Base-by-base conservation (phyloP, 2,888 invertebrate species). In the Erebia palarica region DNA sequence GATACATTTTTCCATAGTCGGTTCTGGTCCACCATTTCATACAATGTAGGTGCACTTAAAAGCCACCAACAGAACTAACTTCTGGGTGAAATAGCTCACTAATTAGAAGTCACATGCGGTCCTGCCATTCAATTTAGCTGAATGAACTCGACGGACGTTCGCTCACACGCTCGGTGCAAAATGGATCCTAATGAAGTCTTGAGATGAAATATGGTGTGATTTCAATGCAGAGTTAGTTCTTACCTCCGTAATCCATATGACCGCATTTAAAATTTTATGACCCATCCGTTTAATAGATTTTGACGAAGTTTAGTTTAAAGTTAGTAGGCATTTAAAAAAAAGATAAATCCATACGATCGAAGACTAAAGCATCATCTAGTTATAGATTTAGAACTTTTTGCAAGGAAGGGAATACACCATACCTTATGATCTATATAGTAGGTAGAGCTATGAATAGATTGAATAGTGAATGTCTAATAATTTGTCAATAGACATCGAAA, bases 61-160 rank as follows among this genome's bases (percentile, higher is more conserved):
- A 47, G 53, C 67, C 63, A 70, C 65, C 44, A 58, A 70, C 67
- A 51, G 66, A 70, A 64, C 65, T 61, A 74, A 59, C 64, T 72
- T 68, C 68, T 70, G 63, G 68, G 63, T 70, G 70, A 68, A 74
- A 72, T 72, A 70, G 72, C 69, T 70, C 66, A 58, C 70, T 74
- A 72, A 74, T 74, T 74, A 72, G 68, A 74, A 72, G 72, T 68
- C 68, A 65, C 73, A 61, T 53, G 21, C 64, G 67, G 72, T 68
- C 72, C 69, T 70, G 74, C 65, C 65, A 72, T 69, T 69, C 59
- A 71, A 71, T 67, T 67, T 63, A 71, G 63, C 67, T 67, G 55
- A 69, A 64, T 68, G 68, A 69, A 69, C 63, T 65, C 61, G 69
- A 68, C 70, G 70, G 61, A 72, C 68, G 55, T 53, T 65, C 68